These are phyloP conservation scores for Formica aserva DNA, from an alignment of 2,888 invertebrate genomes.

Conservation along the genomic window DNA sequence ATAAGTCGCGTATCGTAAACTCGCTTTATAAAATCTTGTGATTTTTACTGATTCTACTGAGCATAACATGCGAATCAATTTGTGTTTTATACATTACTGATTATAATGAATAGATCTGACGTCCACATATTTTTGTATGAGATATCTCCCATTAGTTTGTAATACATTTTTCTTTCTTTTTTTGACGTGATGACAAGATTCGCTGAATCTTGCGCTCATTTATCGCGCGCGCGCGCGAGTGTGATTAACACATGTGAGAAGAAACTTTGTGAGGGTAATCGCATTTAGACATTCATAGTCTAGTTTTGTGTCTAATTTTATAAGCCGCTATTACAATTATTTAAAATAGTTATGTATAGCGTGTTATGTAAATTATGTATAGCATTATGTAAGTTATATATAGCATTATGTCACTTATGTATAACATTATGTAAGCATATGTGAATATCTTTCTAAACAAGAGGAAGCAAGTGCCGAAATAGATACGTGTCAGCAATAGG, in stretches of 20 bases:
- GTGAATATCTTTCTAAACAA: background rate
- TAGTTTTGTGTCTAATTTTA: background rate
- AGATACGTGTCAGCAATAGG: background rate
- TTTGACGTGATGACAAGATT: background rate
- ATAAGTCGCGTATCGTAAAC: background rate
- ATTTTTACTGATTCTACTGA: background rate
- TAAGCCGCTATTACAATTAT: background rate
- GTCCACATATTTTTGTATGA: background rate
- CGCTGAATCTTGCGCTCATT: background rate
- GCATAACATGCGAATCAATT: background rate
- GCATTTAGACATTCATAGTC: background rate
- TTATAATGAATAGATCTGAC: conserved; percentile 22
- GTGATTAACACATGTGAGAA: conserved; percentile 14
- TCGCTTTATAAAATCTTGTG: background rate
- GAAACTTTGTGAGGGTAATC: background rate
- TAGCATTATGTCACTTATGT: background rate
- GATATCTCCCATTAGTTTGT: background rate
- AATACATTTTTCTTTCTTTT: background rate
- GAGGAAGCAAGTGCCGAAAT: conserved; percentile 9
- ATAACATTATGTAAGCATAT: background rate
- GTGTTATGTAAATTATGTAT: background rate
- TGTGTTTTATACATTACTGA: background rate
- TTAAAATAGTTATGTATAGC: background rate
- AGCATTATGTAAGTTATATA: background rate
- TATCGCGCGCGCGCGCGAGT: background rate